Percentiles rank a stretch among this genome's conserved stretches.
phyloP scores from a whole-genome alignment of 1,140 invertebrate genomes.

The Galleria mellonella region DNA sequence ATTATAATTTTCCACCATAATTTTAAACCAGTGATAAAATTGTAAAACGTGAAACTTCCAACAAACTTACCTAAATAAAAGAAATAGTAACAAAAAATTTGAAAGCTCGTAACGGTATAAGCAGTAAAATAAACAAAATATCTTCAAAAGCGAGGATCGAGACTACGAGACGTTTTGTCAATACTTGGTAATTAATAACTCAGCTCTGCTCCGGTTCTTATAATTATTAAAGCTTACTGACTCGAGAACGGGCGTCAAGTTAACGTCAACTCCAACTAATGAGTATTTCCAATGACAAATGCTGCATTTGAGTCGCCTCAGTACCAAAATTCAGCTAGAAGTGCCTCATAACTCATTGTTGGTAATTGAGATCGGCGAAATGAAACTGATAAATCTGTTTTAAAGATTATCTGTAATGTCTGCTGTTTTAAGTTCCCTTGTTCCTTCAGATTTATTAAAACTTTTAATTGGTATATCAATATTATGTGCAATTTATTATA shows the following conservation, averaged over 20 bases:
- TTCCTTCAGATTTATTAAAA: too few species aligned
- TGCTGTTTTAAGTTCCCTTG: too few species aligned
- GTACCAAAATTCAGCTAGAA: slow-evolving; percentile 30
- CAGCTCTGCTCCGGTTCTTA: slow-evolving; percentile 41
- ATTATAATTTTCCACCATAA: too few species aligned
- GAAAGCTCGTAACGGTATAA: neutral
- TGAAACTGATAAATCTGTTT: slow-evolving; percentile 5
- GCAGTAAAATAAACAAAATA: neutral
- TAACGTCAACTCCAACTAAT: slow-evolving; percentile 67
- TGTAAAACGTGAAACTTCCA: too few species aligned
- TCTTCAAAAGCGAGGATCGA: slow-evolving; percentile 29
- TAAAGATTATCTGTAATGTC: neutral
- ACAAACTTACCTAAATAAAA: too few species aligned
- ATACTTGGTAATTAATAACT: slow-evolving; percentile 65
- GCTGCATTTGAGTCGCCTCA: slow-evolving; percentile 43
- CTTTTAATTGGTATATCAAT: too few species aligned
- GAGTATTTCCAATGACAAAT: slow-evolving; percentile 65
- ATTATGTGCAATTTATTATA: too few species aligned
- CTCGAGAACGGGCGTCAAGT: slow-evolving; percentile 48
- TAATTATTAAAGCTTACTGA: slow-evolving; percentile 66
- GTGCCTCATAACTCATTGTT: slow-evolving; percentile 9
- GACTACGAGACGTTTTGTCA: slow-evolving; percentile 56
- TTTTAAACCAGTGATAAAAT: too few species aligned
- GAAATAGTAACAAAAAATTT: too few species aligned
- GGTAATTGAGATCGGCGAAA: neutral